phyloP scores from a whole-genome alignment of 2,113 vertebrate genomes.

The Mandrillus leucophaeus region DNA sequence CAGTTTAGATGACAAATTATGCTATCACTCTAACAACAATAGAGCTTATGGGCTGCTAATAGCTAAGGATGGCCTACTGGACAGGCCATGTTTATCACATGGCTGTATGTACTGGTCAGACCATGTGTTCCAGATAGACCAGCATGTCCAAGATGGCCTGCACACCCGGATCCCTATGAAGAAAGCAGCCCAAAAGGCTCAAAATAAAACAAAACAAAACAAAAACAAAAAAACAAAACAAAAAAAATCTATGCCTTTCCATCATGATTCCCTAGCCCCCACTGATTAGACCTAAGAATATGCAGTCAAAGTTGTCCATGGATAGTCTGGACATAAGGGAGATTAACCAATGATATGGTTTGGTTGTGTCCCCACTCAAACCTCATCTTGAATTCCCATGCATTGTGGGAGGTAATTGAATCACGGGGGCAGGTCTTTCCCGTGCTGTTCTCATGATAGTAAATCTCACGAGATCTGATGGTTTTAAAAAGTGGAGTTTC shows the following conservation, averaged over 20 bases:
- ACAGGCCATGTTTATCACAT: not conserved
- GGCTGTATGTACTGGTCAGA: not conserved
- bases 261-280: not conserved
- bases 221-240: not conserved
- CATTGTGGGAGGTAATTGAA: too few relatives aligned
- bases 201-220: not conserved
- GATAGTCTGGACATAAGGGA: not conserved
- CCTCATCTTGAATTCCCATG: too few relatives aligned
- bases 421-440: too few relatives aligned
- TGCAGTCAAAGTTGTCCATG: not conserved
- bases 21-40: not conserved
- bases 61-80: not conserved
- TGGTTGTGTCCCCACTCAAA: too few relatives aligned
- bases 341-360: not conserved
- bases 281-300: not conserved
- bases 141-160: not conserved
- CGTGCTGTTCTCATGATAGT: too few relatives aligned
- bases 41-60: not conserved
- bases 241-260: not conserved
- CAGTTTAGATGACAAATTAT: not conserved
- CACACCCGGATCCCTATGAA: not conserved
- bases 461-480: too few relatives aligned
- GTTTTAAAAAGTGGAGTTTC: too few relatives aligned
- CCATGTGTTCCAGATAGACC: not conserved
- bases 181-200: not conserved